These are phyloP conservation scores for Ptiloglossa arizonensis DNA, from an alignment of 1,140 invertebrate species.

Conservation along the genomic window DNA sequence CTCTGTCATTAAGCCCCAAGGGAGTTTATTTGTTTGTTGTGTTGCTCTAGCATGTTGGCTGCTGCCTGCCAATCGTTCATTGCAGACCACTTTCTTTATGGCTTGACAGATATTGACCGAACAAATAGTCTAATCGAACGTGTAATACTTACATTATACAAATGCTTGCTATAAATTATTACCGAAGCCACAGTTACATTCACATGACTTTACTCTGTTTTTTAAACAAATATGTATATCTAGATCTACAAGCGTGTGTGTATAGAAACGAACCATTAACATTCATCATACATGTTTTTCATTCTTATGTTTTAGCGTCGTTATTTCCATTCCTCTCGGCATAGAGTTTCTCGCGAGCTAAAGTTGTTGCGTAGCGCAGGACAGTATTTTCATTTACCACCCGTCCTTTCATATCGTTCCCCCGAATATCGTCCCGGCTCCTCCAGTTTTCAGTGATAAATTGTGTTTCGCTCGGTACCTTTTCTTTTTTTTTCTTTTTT, in stretches of 20 bases:
- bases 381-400: conserved; percentile 37
- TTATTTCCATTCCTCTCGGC: conserved; percentile 53
- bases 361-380: conserved; percentile 27
- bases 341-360: conserved; percentile 23
- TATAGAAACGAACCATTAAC: conserved; percentile 64
- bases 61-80: conserved; percentile 77
- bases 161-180: conserved; percentile 66
- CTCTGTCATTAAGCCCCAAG: conserved; percentile 62
- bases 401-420: not conserved
- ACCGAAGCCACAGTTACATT: conserved; percentile 53
- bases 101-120: conserved; percentile 62
- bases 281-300: conserved; percentile 68
- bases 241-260: conserved; percentile 38
- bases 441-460: not conserved
- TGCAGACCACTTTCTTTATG: conserved; percentile 66
- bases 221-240: conserved; percentile 39
- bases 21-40: conserved; percentile 75
- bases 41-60: conserved; percentile 80
- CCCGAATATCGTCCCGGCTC: conserved; percentile 13
- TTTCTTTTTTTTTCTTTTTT: not conserved
- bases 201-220: conserved; percentile 51
- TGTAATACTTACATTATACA: conserved; percentile 62
- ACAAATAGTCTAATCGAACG: conserved; percentile 55
- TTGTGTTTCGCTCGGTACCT: conserved; percentile 7
- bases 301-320: conserved; percentile 65